Evolutionary conservation across 2,888 invertebrate genomes (phyloP).

Genomic region (Alloscopus bannaensis): DNA sequence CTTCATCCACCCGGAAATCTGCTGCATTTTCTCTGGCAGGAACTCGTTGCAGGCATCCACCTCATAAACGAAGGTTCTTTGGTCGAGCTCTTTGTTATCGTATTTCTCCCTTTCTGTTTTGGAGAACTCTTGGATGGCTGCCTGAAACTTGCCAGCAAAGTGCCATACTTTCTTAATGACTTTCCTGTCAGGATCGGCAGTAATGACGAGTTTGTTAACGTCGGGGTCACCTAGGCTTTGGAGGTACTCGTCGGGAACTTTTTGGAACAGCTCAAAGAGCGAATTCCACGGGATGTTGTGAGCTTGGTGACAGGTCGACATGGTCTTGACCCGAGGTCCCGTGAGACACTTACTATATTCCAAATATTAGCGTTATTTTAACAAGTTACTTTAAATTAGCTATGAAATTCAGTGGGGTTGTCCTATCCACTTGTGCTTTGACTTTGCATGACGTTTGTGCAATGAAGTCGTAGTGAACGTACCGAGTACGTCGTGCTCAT

Average conservation of each 20-base stretch:
- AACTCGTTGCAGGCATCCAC: constrained; percentile 24
- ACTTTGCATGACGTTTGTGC: no score
- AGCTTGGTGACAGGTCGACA: constrained; percentile 51
- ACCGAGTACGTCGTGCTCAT: no score
- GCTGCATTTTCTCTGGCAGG: constrained; percentile 15
- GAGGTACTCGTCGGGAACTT: constrained; percentile 12
- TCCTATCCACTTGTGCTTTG: no score
- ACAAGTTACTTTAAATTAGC: no score
- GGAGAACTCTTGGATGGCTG: constrained; percentile 40
- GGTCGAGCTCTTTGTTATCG: constrained; percentile 30
- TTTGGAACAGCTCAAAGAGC: constrained; percentile 18
- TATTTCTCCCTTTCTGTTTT: constrained; percentile 44
- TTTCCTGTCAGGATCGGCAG: constrained; percentile 1
- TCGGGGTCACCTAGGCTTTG: not conserved
- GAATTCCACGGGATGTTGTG: constrained; percentile 48
- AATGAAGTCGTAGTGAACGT: no score
- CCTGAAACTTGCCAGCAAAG: constrained; percentile 31
- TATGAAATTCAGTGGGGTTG: no score
- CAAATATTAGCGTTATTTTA: no score
- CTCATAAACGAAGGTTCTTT: constrained; percentile 17
- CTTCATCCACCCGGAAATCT: constrained; percentile 1
- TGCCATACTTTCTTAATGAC: constrained; percentile 11
- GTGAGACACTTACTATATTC: no score
- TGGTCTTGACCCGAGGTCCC: no score
- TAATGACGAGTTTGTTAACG: not conserved